phyloP scores from a whole-genome alignment of 1,140 invertebrate species.

The Bombus balteatus region DNA sequence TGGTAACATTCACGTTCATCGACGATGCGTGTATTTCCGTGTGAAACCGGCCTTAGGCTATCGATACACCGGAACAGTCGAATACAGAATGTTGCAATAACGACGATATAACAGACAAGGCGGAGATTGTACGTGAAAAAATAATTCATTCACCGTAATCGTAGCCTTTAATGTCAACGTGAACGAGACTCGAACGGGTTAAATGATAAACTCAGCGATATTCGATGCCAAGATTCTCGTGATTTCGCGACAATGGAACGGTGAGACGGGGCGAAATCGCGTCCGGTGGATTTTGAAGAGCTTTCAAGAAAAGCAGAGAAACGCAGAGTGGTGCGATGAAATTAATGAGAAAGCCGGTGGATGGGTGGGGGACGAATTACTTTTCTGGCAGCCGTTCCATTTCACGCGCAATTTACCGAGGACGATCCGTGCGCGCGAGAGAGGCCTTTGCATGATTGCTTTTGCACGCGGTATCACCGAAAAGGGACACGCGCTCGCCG shows the following conservation, averaged over 20 bases:
- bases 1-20: too few relatives aligned
- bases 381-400: slow-evolving; percentile 66
- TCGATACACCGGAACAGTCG: too few relatives aligned
- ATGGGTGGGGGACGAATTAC: slow-evolving; percentile 58
- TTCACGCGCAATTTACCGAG: slow-evolving; percentile 65
- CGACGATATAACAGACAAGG: too few relatives aligned
- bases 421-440: slow-evolving; percentile 46
- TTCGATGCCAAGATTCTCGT: background rate
- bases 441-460: slow-evolving; percentile 65
- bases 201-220: background rate
- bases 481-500: slow-evolving; percentile 42
- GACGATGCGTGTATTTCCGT: too few relatives aligned
- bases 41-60: too few relatives aligned
- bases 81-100: too few relatives aligned
- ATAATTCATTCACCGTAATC: too few relatives aligned
- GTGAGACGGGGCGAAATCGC: background rate
- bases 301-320: background rate
- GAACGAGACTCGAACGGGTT: background rate
- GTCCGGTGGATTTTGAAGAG: slow-evolving; percentile 10
- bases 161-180: too few relatives aligned
- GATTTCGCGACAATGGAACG: background rate
- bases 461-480: slow-evolving; percentile 47
- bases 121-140: too few relatives aligned
- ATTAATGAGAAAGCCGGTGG: slow-evolving; percentile 60
- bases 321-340: slow-evolving; percentile 32